These are phyloP conservation scores for Lepidurus packardi DNA, from an alignment of 1,140 invertebrate genomes.

Conservation along the genomic window DNA sequence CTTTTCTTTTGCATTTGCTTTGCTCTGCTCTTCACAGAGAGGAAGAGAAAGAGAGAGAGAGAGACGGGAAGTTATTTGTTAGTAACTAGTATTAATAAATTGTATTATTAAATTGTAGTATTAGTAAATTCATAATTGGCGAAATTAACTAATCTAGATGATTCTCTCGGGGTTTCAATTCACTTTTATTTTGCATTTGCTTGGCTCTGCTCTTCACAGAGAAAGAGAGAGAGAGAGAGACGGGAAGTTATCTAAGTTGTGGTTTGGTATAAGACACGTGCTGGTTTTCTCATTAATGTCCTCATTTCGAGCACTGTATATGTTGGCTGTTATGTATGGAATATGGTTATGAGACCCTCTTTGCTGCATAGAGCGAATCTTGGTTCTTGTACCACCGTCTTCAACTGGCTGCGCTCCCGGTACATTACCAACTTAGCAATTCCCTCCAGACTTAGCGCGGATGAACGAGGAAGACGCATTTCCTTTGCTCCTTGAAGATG, in stretches of 20 bases:
- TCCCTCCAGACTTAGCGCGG: conserved; percentile 3
- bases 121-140: too few relatives aligned
- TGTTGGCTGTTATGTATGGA: neutral
- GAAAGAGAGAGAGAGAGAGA: too few relatives aligned
- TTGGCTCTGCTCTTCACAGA: too few relatives aligned
- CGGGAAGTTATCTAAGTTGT: neutral
- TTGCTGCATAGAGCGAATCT: neutral
- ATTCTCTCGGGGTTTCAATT: too few relatives aligned
- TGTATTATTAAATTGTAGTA: too few relatives aligned
- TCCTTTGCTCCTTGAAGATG: neutral
- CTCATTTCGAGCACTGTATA: neutral
- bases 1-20: too few relatives aligned
- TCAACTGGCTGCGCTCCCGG: neutral
- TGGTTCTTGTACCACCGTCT: neutral
- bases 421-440: neutral
- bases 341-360: neutral
- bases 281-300: neutral
- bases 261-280: neutral
- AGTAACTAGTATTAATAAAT: too few relatives aligned
- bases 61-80: too few relatives aligned
- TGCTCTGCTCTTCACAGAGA: too few relatives aligned
- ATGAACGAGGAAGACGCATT: neutral
- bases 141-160: too few relatives aligned
- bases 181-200: too few relatives aligned
- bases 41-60: too few relatives aligned